Percentiles rank a stretch among this genome's conserved stretches.
phyloP scores from a whole-genome alignment of 2,113 vertebrate genomes.

The Mastomys natalensis region DNA sequence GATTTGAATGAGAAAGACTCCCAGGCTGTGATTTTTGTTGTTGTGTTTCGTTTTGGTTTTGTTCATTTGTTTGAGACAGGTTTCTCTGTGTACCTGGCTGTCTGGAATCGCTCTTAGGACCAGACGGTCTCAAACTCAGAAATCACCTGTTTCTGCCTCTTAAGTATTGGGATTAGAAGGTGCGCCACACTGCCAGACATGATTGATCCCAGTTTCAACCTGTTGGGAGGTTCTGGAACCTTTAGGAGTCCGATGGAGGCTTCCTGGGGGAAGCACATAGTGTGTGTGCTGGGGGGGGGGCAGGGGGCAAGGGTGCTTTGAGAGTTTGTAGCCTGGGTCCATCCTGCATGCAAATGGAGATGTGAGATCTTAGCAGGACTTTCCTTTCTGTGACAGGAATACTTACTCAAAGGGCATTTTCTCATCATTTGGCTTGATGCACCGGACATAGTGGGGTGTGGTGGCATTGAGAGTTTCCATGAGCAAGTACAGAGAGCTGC shows the following conservation, averaged over 20 bases:
- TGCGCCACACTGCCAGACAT: background rate
- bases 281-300: background rate
- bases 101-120: background rate
- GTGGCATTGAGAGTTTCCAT: conserved; percentile 98
- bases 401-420: conserved; percentile 97
- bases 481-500: conserved; percentile 94
- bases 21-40: background rate
- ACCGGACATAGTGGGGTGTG: conserved; percentile 97
- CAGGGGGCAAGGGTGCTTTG: background rate
- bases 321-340: background rate
- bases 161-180: background rate
- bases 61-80: background rate
- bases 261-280: background rate
- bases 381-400: background rate
- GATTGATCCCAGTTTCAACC: background rate
- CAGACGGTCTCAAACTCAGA: background rate
- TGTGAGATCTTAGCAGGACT: rapidly evolving
- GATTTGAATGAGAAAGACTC: background rate
- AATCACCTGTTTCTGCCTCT: background rate
- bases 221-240: background rate
- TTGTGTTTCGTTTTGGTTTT: background rate
- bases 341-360: background rate
- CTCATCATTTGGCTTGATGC: conserved; percentile 98
- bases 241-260: background rate
- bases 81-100: background rate